These are phyloP conservation scores for Deroplatys truncata DNA, from an alignment of 2,888 invertebrate genomes.

Conservation along the genomic window DNA sequence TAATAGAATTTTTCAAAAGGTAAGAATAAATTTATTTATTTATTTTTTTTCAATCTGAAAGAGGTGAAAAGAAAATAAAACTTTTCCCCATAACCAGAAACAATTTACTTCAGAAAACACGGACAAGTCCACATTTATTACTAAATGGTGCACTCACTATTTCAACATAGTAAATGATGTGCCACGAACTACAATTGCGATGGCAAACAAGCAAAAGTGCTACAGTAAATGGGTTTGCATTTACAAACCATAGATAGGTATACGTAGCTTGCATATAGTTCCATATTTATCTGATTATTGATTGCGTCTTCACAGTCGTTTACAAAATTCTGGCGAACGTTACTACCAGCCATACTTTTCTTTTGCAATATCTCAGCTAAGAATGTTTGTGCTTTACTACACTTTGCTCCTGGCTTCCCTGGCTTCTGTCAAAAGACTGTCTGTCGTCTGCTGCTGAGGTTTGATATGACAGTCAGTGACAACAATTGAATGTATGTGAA, in stretches of 20 bases:
- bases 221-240: background rate
- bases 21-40: too few relatives aligned
- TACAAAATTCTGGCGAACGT: slow-evolving; percentile 62
- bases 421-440: background rate
- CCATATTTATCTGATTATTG: slow-evolving; percentile 70
- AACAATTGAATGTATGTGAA: background rate
- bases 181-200: background rate
- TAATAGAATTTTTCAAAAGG: too few relatives aligned
- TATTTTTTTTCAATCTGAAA: too few relatives aligned
- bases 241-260: slow-evolving; percentile 69
- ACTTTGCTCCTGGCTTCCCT: too few relatives aligned
- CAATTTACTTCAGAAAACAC: too few relatives aligned
- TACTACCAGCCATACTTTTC: slow-evolving; percentile 26
- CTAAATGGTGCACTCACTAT: too few relatives aligned
- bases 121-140: too few relatives aligned
- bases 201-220: background rate
- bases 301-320: slow-evolving; percentile 60
- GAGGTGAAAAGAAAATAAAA: too few relatives aligned
- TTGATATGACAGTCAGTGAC: background rate
- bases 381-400: background rate
- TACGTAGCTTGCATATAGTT: slow-evolving; percentile 67
- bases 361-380: background rate
- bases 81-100: too few relatives aligned
- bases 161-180: background rate
- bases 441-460: background rate